These are phyloP conservation scores for Micrasema longulum DNA, from an alignment of 1,140 invertebrate genomes.

Conservation along the genomic window DNA sequence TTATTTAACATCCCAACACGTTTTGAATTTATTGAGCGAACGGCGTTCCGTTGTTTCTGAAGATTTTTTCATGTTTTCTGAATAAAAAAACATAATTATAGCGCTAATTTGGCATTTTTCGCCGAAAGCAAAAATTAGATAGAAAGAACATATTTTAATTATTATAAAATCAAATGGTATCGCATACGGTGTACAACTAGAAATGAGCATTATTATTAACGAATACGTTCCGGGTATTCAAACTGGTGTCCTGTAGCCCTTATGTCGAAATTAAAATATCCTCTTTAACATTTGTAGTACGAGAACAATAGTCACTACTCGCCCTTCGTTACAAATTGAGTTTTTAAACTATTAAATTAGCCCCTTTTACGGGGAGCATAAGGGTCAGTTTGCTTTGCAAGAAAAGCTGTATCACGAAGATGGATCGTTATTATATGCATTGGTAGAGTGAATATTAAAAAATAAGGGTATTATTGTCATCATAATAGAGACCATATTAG, in stretches of 20 bases:
- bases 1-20: too few species aligned
- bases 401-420: slow-evolving; percentile 35
- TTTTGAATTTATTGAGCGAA: too few species aligned
- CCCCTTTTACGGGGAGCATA: slow-evolving; percentile 14
- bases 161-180: too few species aligned
- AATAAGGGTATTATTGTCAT: slow-evolving; percentile 53
- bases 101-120: too few species aligned
- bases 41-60: too few species aligned
- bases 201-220: too few species aligned
- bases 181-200: too few species aligned
- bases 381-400: slow-evolving; percentile 21
- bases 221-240: too few species aligned
- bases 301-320: slow-evolving; percentile 20
- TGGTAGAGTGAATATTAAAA: slow-evolving; percentile 54
- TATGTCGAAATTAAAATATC: slow-evolving; percentile 51
- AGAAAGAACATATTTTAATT: too few species aligned
- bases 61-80: too few species aligned
- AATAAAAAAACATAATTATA: too few species aligned
- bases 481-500: slow-evolving; percentile 50
- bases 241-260: background rate
- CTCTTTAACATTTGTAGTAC: slow-evolving; percentile 49
- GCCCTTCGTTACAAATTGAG: slow-evolving; percentile 47
- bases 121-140: too few species aligned
- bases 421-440: slow-evolving; percentile 48
- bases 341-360: slow-evolving; percentile 29